A percentile compares a stretch with the other conserved stretches of the same genome.
Conservation (phyloP, 2,113 vertebrate species). For the Diphyllodes magnificus region DNA sequence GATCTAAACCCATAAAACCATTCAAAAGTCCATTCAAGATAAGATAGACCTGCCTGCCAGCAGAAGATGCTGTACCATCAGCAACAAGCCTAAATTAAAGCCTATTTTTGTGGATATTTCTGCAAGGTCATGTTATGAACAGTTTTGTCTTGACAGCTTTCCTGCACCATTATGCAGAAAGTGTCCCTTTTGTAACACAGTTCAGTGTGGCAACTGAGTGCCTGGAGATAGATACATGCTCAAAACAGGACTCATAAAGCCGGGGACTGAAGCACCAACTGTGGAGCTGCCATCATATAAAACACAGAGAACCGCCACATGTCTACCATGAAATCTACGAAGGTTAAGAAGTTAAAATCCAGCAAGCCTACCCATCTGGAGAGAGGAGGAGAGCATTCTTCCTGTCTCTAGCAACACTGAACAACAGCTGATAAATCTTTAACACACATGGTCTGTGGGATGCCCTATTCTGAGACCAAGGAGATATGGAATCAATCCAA, state of each 20-base stretch:
- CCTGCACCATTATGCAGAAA: not conserved
- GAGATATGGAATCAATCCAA: slow-evolving; percentile 57
- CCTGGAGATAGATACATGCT: not conserved
- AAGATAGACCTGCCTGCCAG: not conserved
- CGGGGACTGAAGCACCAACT: accelerated
- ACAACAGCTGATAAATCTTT: slow-evolving; percentile 65
- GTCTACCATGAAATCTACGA: not conserved
- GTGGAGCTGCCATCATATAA: not conserved
- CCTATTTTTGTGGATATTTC: not conserved
- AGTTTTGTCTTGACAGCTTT: not conserved
- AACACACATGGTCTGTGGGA: slow-evolving; percentile 50
- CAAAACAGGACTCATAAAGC: not conserved
- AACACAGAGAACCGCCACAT: not conserved
- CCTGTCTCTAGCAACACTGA: slow-evolving; percentile 55
- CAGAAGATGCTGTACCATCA: not conserved
- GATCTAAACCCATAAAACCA: not conserved
- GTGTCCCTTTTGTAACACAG: not conserved
- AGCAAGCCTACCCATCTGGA: slow-evolving; percentile 37
- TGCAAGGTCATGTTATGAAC: not conserved
- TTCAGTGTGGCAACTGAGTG: not conserved
- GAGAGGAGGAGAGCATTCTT: slow-evolving; percentile 41
- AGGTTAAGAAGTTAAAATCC: not conserved
- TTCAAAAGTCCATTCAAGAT: not conserved
- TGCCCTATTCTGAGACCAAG: slow-evolving; percentile 1
- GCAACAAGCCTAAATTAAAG: not conserved